Conservation (phyloP, 1,140 invertebrate genomes). For the Thereuonema tuberculata region DNA sequence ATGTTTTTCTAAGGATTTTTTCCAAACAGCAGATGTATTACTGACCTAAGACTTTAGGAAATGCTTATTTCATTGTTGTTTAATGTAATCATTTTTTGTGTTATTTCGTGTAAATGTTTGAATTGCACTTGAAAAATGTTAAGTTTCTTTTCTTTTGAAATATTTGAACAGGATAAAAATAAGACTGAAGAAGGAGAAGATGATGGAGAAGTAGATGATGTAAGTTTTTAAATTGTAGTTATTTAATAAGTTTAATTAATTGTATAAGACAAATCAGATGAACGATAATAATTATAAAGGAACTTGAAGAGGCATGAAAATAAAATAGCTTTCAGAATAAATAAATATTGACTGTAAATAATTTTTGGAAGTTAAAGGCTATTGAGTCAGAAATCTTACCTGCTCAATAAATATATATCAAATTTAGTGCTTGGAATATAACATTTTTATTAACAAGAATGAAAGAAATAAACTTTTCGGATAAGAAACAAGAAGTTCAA, state of each 20-base stretch:
- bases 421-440: too few species aligned
- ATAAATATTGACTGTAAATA: neutral
- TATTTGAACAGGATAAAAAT: neutral
- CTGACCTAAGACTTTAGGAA: too few species aligned
- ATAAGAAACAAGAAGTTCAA: too few species aligned
- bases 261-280: neutral
- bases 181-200: slow-evolving; percentile 12
- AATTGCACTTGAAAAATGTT: too few species aligned
- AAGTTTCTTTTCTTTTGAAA: neutral
- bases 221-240: slow-evolving; percentile 1
- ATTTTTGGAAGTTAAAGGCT: neutral
- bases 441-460: too few species aligned
- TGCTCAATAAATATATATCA: slow-evolving; percentile 13
- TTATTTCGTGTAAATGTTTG: too few species aligned
- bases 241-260: neutral
- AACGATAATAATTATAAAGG: neutral
- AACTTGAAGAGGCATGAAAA: neutral
- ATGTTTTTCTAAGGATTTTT: too few species aligned
- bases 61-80: too few species aligned
- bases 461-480: too few species aligned
- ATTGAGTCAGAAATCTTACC: neutral
- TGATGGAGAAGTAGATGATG: slow-evolving; percentile 18
- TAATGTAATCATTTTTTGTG: too few species aligned
- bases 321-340: too few species aligned
- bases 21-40: too few species aligned